These are phyloP conservation scores for Agapostemon virescens DNA, from an alignment of 2,888 invertebrate species.

Conservation along the genomic window DNA sequence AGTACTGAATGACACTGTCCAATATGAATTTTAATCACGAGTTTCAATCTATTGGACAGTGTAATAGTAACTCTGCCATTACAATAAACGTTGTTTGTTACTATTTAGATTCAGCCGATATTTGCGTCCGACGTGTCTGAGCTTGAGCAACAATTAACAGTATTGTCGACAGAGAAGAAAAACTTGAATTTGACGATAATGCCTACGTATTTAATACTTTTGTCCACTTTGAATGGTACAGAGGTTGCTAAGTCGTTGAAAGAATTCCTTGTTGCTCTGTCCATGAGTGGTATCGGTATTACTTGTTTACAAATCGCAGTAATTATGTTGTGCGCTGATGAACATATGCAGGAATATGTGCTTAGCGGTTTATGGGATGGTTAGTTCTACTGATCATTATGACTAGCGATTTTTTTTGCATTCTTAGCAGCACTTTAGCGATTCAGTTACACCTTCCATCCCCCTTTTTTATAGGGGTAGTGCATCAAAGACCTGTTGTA, in stretches of 20 bases:
- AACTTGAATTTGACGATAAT: slow-evolving; percentile 83
- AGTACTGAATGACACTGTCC: neutral
- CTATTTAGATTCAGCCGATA: slow-evolving; percentile 81
- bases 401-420: neutral
- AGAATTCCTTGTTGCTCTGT: slow-evolving; percentile 81
- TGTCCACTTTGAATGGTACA: slow-evolving; percentile 81
- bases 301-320: slow-evolving; percentile 82
- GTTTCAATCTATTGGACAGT: neutral
- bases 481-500: slow-evolving; percentile 84
- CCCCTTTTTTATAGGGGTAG: slow-evolving; percentile 81
- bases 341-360: slow-evolving; percentile 83
- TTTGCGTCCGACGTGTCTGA: slow-evolving; percentile 83
- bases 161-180: slow-evolving; percentile 81
- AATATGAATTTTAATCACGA: neutral
- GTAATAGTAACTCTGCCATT: neutral
- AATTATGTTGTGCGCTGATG: slow-evolving; percentile 81
- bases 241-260: slow-evolving; percentile 83
- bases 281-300: slow-evolving; percentile 82
- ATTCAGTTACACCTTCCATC: slow-evolving; percentile 20
- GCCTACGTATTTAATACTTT: slow-evolving; percentile 84
- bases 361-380: slow-evolving; percentile 86
- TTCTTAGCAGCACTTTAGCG: slow-evolving; percentile 20
- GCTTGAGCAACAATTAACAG: slow-evolving; percentile 84
- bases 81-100: slow-evolving; percentile 21
- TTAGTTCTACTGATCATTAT: slow-evolving; percentile 74